Conservation (phyloP, 2,888 invertebrate species). For the Pseudococcus longispinus region DNA sequence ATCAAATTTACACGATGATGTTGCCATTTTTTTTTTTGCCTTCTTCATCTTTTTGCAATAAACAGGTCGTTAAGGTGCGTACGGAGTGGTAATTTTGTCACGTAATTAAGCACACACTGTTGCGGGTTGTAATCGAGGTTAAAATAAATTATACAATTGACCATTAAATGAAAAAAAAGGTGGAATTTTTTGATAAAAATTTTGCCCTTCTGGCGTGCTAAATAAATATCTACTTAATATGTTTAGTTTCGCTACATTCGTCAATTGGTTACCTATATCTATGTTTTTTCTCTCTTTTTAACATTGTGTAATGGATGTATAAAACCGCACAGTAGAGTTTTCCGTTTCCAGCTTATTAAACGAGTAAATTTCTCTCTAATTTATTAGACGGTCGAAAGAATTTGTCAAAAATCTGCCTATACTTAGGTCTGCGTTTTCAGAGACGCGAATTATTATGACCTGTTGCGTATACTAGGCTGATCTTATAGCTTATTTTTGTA, state of each 20-base stretch:
- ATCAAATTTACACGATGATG: not conserved
- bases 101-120: not conserved
- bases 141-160: not conserved
- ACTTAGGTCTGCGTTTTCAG: not conserved
- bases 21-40: not conserved
- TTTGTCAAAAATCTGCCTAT: slow-evolving; percentile 16
- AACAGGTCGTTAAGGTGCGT: not conserved
- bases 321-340: not conserved
- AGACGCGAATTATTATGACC: slow-evolving; percentile 12
- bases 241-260: slow-evolving; percentile 36
- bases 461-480: not conserved
- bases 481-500: not conserved
- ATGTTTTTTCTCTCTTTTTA: not conserved
- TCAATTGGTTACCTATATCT: not conserved
- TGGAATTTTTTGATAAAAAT: not conserved
- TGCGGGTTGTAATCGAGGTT: not conserved
- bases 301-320: slow-evolving; percentile 9
- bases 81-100: too few relatives aligned
- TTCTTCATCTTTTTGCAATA: not conserved
- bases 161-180: not conserved
- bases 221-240: not conserved
- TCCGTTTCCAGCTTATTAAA: slow-evolving; percentile 42
- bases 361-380: slow-evolving; percentile 42
- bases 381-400: slow-evolving; percentile 33
- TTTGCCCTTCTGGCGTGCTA: not conserved